Percentiles rank a stretch among this genome's conserved stretches.
Evolutionary conservation across 2,888 invertebrate species (phyloP).

Genomic region (Caenorhabditis sp.): DNA sequence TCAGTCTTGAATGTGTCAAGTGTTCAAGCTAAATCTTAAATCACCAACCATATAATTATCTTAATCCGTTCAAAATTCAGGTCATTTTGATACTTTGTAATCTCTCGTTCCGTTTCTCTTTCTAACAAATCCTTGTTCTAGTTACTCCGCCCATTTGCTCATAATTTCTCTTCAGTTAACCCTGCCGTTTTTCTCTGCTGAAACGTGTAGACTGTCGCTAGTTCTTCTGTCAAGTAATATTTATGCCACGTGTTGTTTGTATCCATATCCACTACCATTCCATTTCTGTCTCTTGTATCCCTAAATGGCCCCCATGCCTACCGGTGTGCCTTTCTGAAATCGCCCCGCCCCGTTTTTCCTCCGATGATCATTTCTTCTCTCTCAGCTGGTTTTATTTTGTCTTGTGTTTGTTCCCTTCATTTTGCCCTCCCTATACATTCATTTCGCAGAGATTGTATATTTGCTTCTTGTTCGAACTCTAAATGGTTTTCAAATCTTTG

Average conservation of each 20-base stretch:
- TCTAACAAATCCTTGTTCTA: conserved; percentile 11
- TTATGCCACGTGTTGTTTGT: conserved; percentile 44
- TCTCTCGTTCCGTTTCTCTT: conserved; percentile 12
- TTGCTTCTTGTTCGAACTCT: conserved; percentile 42
- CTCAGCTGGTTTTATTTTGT: conserved; percentile 57
- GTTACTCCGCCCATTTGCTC: conserved; percentile 59
- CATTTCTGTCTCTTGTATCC: conserved; percentile 16
- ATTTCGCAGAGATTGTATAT: conserved; percentile 50
- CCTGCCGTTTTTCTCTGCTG: conserved; percentile 52
- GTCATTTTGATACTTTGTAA: conserved; percentile 46
- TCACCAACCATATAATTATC: neutral
- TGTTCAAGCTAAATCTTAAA: conserved; percentile 67
- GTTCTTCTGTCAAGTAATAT: conserved; percentile 36
- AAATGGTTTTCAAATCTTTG: conserved; percentile 6
- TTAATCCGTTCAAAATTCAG: conserved; percentile 38
- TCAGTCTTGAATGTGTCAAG: conserved; percentile 80
- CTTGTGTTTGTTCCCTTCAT: conserved; percentile 37
- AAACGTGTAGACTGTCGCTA: conserved; percentile 62
- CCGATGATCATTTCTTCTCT: conserved; percentile 60
- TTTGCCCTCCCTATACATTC: conserved; percentile 7
- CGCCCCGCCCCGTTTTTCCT: conserved; percentile 25
- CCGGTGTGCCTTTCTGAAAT: conserved; percentile 46
- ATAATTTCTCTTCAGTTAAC: conserved; percentile 18
- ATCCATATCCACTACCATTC: conserved; percentile 1
- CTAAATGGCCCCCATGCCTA: conserved; percentile 62